A percentile compares a stretch with the other conserved stretches of the same genome.
Evolutionary conservation across 1,140 invertebrate species (phyloP).

Genomic region (Tetraneura akinire): DNA sequence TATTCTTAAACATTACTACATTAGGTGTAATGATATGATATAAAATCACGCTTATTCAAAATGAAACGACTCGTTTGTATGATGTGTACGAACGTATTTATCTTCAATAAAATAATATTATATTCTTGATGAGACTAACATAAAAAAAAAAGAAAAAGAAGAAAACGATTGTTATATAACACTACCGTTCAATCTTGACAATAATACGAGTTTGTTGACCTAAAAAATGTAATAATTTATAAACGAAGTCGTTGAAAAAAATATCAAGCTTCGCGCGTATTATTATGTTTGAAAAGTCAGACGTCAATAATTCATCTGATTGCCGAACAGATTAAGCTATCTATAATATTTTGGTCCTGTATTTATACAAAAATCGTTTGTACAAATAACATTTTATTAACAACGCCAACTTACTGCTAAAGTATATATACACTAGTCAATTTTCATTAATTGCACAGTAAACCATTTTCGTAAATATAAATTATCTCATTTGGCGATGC

Average conservation of each 20-base stretch:
- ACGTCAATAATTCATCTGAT: slow-evolving; percentile 3
- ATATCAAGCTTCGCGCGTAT: neutral
- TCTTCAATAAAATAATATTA: neutral
- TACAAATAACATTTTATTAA: neutral
- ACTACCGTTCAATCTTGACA: slow-evolving; percentile 9
- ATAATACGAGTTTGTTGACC: slow-evolving; percentile 11
- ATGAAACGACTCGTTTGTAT: neutral
- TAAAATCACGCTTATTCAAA: no score
- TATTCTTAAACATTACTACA: no score
- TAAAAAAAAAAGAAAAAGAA: neutral
- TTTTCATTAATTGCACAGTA: no score
- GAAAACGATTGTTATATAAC: slow-evolving; percentile 20
- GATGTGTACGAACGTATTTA: neutral
- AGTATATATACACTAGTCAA: no score
- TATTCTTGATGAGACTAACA: neutral
- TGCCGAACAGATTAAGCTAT: neutral
- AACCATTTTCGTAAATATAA: no score
- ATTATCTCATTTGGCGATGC: no score
- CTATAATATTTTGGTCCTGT: neutral
- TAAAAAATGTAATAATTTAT: slow-evolving; percentile 44
- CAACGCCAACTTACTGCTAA: neutral
- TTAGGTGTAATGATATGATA: no score
- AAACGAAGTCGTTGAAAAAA: neutral
- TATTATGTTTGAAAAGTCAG: neutral
- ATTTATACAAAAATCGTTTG: neutral